These are phyloP conservation scores for honey bee (Apis mellifera) DNA, from an alignment of 1,140 invertebrate species.

Conservation along the genomic window DNA sequence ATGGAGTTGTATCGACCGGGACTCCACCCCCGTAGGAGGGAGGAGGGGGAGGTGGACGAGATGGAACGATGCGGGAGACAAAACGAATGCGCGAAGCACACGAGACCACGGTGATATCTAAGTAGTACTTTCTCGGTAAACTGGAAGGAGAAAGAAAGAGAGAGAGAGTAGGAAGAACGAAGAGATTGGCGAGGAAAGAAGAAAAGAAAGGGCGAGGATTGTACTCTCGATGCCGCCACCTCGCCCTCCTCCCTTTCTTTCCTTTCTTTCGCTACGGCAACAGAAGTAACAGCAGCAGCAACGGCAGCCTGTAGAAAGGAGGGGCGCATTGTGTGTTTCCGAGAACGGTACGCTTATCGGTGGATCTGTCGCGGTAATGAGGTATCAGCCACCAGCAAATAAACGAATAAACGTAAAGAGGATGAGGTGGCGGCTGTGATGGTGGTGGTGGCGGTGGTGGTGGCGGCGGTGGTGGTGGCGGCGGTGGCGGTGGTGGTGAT, in stretches of 20 bases:
- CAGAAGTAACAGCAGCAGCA: slow-evolving; percentile 35
- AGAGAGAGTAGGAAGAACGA: slow-evolving; percentile 24
- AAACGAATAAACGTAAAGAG: slow-evolving; percentile 78
- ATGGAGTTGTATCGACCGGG: slow-evolving; percentile 51
- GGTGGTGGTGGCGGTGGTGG: slow-evolving; percentile 37
- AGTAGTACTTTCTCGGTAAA: slow-evolving; percentile 57
- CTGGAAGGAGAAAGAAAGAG: background rate
- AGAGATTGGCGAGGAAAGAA: slow-evolving; percentile 12
- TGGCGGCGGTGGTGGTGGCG: slow-evolving; percentile 24
- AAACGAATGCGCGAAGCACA: slow-evolving; percentile 16
- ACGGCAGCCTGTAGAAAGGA: slow-evolving; percentile 60
- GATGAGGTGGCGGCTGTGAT: slow-evolving; percentile 55
- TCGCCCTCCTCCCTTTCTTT: slow-evolving; percentile 23
- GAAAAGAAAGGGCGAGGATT: slow-evolving; percentile 39
- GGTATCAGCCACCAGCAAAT: slow-evolving; percentile 81
- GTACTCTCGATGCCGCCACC: slow-evolving; percentile 59
- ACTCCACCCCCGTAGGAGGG: background rate
- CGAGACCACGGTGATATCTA: slow-evolving; percentile 58
- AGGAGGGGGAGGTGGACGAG: background rate
- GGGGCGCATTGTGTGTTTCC: slow-evolving; percentile 80
- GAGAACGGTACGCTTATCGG: slow-evolving; percentile 80
- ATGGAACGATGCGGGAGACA: background rate
- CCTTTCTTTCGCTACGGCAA: slow-evolving; percentile 29
- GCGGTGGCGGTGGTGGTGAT: slow-evolving; percentile 41
- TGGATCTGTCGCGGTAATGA: slow-evolving; percentile 82